A percentile compares a stretch with the other conserved stretches of the same genome.
These are phyloP conservation scores for Myioborus miniatus DNA, from an alignment of 2,797 vertebrate species.

Conservation along the genomic window DNA sequence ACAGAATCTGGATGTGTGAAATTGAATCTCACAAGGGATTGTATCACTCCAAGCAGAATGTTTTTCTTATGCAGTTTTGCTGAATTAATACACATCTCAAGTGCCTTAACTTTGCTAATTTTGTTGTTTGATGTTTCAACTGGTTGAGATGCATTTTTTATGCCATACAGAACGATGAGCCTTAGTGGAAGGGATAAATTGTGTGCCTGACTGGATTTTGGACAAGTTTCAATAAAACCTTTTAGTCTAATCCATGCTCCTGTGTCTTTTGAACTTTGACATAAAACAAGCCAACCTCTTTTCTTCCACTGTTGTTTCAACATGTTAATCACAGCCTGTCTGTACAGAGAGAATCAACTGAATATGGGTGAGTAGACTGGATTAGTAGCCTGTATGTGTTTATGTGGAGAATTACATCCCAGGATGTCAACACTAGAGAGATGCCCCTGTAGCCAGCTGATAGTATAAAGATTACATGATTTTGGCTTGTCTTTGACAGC, in stretches of 20 bases:
- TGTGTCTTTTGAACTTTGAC: constrained; percentile 10
- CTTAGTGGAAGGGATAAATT: constrained; percentile 42
- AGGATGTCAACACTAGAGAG: neutral
- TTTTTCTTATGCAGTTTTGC: constrained; percentile 58
- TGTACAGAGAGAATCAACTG: neutral
- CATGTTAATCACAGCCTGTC: neutral
- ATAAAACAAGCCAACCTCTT: neutral
- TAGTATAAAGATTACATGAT: neutral
- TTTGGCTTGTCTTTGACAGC: neutral
- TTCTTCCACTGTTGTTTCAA: neutral
- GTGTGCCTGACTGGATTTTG: constrained; percentile 66
- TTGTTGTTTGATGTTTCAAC: constrained; percentile 48
- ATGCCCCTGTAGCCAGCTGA: neutral
- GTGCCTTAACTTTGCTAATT: constrained; percentile 78
- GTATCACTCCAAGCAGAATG: constrained; percentile 9
- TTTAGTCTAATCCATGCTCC: constrained; percentile 44
- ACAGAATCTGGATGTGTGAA: neutral
- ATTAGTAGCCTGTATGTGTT: neutral
- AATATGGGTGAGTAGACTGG: neutral
- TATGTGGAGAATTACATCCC: neutral
- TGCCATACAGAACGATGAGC: constrained; percentile 46
- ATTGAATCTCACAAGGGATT: neutral
- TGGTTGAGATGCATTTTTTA: constrained; percentile 54
- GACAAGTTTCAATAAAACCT: constrained; percentile 75
- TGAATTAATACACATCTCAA: constrained; percentile 70